Percentiles rank a stretch among this genome's conserved stretches.
phyloP scores from a whole-genome alignment of 1,140 invertebrate genomes.

The Chelonus insularis region DNA sequence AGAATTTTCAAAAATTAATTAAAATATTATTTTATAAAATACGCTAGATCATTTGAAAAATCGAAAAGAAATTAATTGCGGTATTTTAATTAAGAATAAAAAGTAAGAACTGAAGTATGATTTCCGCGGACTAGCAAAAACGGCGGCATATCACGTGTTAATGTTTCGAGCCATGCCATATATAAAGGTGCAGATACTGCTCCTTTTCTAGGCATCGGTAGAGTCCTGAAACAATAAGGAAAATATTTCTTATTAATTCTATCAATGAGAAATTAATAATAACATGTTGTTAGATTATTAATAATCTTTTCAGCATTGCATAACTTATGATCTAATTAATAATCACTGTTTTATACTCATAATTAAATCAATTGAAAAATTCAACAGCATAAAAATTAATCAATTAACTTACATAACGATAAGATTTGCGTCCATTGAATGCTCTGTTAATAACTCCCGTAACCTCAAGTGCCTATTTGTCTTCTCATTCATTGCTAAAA shows the following conservation, averaged over 20 bases:
- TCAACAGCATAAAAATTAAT: slow-evolving; percentile 22
- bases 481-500: slow-evolving; percentile 84
- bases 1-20: too few species aligned
- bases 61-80: too few species aligned
- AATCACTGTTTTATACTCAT: too few species aligned
- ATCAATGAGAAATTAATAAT: background rate
- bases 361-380: too few species aligned
- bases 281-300: too few species aligned
- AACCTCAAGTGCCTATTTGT: slow-evolving; percentile 88
- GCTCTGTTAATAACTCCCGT: slow-evolving; percentile 81
- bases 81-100: slow-evolving; percentile 90
- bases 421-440: slow-evolving; percentile 83
- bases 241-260: background rate
- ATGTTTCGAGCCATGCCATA: slow-evolving; percentile 90
- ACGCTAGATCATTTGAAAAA: too few species aligned
- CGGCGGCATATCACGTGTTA: slow-evolving; percentile 88
- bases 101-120: slow-evolving; percentile 93
- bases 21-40: too few species aligned
- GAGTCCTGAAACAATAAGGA: slow-evolving; percentile 65
- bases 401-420: slow-evolving; percentile 81
- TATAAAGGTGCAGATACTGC: slow-evolving; percentile 88
- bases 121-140: slow-evolving; percentile 92
- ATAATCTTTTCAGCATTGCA: too few species aligned
- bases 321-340: too few species aligned
- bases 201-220: slow-evolving; percentile 90